phyloP scores from a whole-genome alignment of 2,113 vertebrate species.

The Lampris megalopsis region DNA sequence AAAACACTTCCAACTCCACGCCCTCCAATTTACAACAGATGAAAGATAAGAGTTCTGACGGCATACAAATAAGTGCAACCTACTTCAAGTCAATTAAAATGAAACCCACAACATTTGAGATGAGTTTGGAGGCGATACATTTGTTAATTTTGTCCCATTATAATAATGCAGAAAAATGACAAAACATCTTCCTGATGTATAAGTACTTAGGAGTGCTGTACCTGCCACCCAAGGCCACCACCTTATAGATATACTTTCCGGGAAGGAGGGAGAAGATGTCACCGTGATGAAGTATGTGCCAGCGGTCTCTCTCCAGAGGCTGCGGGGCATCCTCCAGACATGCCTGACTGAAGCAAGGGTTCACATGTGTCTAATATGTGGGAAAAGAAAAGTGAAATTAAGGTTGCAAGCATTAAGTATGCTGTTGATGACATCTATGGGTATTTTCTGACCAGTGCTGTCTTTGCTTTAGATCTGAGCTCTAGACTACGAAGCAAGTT shows the following conservation, averaged over 20 bases:
- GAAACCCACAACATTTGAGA: not conserved
- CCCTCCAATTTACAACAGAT: not conserved
- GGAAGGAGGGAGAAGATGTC: constrained; percentile 86
- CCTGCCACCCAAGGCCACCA: constrained; percentile 64
- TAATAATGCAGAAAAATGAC: not conserved
- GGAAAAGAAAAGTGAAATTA: not conserved
- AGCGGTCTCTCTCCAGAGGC: constrained; percentile 80
- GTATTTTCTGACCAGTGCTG: too few species aligned
- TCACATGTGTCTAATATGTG: constrained; percentile 74
- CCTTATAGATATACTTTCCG: constrained; percentile 82
- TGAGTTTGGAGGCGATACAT: not conserved
- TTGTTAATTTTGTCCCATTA: not conserved
- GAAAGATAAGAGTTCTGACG: constrained; percentile 33
- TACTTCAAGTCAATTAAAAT: not conserved
- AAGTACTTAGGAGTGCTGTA: constrained; percentile 65
- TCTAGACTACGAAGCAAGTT: too few species aligned
- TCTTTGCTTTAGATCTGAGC: too few species aligned
- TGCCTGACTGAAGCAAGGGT: constrained; percentile 87
- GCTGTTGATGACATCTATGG: too few species aligned
- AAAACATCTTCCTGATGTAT: not conserved
- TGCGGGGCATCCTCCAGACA: constrained; percentile 66
- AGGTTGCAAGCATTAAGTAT: too few species aligned
- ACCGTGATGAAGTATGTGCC: constrained; percentile 81
- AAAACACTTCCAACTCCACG: not conserved
- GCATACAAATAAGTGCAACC: constrained; percentile 10